These are phyloP conservation scores for Solea solea DNA, from an alignment of 2,113 vertebrate genomes.

Conservation along the genomic window DNA sequence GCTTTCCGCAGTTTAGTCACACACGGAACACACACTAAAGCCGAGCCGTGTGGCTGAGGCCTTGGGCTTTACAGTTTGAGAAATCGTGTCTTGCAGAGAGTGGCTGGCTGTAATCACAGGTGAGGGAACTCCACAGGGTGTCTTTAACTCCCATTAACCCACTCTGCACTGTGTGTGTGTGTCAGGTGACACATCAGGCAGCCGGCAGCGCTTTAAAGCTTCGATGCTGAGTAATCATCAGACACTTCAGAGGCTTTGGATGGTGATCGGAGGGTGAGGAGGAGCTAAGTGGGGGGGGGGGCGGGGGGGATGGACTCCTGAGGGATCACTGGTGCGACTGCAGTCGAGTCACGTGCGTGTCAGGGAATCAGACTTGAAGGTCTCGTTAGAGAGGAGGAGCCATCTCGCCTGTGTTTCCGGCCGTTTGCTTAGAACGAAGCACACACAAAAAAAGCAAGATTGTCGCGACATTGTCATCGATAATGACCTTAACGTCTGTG, in stretches of 20 bases:
- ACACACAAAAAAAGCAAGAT: constrained; percentile 3
- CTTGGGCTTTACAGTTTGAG: neutral
- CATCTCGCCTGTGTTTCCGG: constrained; percentile 2
- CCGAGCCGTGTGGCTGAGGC: too few relatives aligned
- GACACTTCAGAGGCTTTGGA: constrained; percentile 22
- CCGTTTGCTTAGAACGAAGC: constrained; percentile 7
- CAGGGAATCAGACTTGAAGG: constrained; percentile 16
- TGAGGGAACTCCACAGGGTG: constrained; percentile 2
- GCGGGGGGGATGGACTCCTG: too few relatives aligned
- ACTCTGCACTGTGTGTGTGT: neutral
- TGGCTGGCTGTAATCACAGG: neutral
- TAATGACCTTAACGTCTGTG: constrained; percentile 43
- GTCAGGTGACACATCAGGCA: constrained; percentile 18
- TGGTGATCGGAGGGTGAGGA: neutral
- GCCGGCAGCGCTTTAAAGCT: constrained; percentile 20
- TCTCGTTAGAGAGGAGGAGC: constrained; percentile 6
- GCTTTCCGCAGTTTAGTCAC: too few relatives aligned
- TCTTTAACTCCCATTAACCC: constrained; percentile 37
- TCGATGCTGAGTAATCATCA: constrained; percentile 10
- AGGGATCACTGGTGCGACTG: constrained; percentile 11
- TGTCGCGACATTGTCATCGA: constrained; percentile 25
- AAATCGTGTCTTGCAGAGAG: neutral
- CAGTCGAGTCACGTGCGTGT: constrained; percentile 7
- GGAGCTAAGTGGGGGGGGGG: neutral
- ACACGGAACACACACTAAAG: too few relatives aligned